Base-by-base conservation (phyloP, 2,797 vertebrate genomes). In the Heteromormyrus szaboi region DNA sequence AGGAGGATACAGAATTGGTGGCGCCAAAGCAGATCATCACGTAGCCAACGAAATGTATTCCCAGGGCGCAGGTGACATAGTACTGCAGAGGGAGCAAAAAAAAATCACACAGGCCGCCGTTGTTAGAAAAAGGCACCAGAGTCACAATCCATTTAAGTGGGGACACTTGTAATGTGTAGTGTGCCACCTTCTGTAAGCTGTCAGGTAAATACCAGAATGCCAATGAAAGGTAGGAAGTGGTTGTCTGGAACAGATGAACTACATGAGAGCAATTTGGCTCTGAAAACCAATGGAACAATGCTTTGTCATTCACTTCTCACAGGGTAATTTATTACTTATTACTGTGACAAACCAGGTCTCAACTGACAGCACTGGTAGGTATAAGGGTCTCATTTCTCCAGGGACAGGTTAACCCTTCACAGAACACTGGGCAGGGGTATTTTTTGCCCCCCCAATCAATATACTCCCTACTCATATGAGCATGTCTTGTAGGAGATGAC, bases 1-100 rank as follows among this genome's bases (percentile, higher is more conserved):
- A 90, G 0, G 98, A 99, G 92, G 93, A 96, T 9, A 99, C 29
- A 0, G 98, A 96, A 85, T 98, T 97, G 2, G 95, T 3, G 8
- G 97, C 97, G 1, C 96, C 95, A 53, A 99, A 99, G 92, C 97
- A 98, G 95, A 99, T 99, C 98, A 98, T 99, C 89, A 94, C 94
- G 48, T 95, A 99, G 5, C 98, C 98, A 12, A 99, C 96, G 0
- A 90, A 96, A 29, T 96, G 97, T 94, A 99, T 98, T 86, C 98
- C 98, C 92, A 99, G 91, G 8, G 96, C 96, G 68, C 98, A 99
- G 54, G 98, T 99, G 88, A 95, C 93, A 0, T 98, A 99, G 14
- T 97, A 95, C 98, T 99, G 94, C 2, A 37, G 22, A 50, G 53
- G 90, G 93, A 87, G 90, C 76, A 86, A 22, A 17, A 17, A 25